Conservation (phyloP, 1,140 invertebrate genomes). For the Heterodera carotae region DNA sequence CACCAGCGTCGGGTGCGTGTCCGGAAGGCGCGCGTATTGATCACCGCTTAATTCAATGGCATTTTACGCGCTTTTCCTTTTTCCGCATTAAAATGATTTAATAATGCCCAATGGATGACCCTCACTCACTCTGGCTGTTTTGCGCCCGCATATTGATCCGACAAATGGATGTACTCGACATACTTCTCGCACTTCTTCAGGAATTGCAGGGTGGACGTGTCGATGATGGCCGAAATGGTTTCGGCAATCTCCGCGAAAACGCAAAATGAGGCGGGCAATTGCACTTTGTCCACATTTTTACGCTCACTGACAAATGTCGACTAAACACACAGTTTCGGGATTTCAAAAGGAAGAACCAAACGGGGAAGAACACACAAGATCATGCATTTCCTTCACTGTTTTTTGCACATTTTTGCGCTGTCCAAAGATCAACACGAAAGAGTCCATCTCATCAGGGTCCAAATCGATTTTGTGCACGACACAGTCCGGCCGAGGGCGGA, state of each 20-base stretch:
- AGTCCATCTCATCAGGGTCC: constrained; percentile 85
- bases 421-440: constrained; percentile 87
- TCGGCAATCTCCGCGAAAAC: constrained; percentile 64
- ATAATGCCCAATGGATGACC: not conserved
- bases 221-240: constrained; percentile 44
- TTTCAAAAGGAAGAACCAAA: constrained; percentile 32
- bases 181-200: constrained; percentile 81
- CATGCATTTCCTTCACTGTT: constrained; percentile 87
- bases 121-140: constrained; percentile 86
- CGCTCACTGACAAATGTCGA: constrained; percentile 88
- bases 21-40: constrained; percentile 67
- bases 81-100: constrained; percentile 35
- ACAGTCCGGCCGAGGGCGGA: constrained; percentile 82
- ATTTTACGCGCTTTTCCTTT: no score
- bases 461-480: constrained; percentile 79
- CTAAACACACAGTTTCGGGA: no score
- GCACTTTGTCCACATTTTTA: constrained; percentile 81
- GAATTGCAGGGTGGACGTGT: constrained; percentile 70
- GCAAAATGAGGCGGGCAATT: constrained; percentile 78
- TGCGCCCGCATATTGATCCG: constrained; percentile 82
- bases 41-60: constrained; percentile 5
- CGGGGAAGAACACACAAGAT: constrained; percentile 74
- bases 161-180: constrained; percentile 94
- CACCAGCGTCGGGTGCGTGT: constrained; percentile 74
- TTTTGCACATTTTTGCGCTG: constrained; percentile 82